phyloP scores from a whole-genome alignment of 2,888 invertebrate species.

The Tachina lurida region DNA sequence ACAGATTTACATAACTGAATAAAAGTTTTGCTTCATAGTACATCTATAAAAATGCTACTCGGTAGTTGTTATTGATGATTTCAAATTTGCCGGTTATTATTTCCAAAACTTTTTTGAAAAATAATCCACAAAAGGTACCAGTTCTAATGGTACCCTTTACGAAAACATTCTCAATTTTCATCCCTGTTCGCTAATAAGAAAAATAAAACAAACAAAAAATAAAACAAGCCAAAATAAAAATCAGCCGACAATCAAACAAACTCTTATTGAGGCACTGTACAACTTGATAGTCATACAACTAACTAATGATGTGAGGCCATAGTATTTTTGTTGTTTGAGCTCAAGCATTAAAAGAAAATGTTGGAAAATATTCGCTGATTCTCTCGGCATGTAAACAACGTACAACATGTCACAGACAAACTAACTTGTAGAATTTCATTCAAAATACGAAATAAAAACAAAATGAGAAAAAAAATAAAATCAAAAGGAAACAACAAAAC shows the following conservation, averaged over 20 bases:
- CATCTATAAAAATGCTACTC: too few relatives aligned
- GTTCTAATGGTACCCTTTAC: background rate
- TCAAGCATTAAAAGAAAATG: slow-evolving; percentile 39
- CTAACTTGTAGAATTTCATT: slow-evolving; percentile 64
- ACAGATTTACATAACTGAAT: too few relatives aligned
- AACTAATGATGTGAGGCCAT: slow-evolving; percentile 61
- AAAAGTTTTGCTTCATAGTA: too few relatives aligned
- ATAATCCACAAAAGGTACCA: slow-evolving; percentile 9
- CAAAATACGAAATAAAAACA: slow-evolving; percentile 36
- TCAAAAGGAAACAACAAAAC: slow-evolving; percentile 11
- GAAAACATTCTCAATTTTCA: slow-evolving; percentile 1
- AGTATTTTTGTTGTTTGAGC: slow-evolving; percentile 24
- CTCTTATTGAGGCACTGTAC: slow-evolving; percentile 29
- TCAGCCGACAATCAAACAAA: slow-evolving; percentile 60
- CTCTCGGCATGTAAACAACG: slow-evolving; percentile 17
- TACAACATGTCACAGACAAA: slow-evolving; percentile 60
- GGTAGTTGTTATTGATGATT: background rate
- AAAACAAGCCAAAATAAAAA: background rate
- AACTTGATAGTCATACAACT: slow-evolving; percentile 61
- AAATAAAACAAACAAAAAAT: background rate
- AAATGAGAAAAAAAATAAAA: slow-evolving; percentile 17
- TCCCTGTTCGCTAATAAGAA: slow-evolving; percentile 7
- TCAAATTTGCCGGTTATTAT: background rate
- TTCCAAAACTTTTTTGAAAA: background rate
- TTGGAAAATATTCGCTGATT: slow-evolving; percentile 43